These are phyloP conservation scores for Gymnodraco acuticeps DNA, from an alignment of 2,797 vertebrate genomes.

Conservation along the genomic window DNA sequence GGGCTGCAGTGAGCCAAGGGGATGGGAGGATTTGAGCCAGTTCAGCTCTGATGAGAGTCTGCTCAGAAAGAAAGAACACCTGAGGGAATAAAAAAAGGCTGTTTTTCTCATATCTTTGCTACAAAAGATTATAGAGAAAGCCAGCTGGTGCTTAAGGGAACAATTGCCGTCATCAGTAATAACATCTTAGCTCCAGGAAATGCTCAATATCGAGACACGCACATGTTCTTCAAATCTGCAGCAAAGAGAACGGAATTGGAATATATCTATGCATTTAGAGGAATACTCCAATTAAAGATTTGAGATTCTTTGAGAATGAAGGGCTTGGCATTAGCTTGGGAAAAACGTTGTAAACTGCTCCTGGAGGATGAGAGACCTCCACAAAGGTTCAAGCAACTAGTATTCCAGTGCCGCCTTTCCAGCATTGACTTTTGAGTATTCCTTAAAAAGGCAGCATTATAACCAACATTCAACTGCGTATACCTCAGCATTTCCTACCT, in stretches of 20 bases:
- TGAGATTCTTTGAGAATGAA: not conserved
- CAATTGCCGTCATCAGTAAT: conserved; percentile 47
- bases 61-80: conserved; percentile 53
- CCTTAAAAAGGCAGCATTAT: not conserved
- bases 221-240: conserved; percentile 18
- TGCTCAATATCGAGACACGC: conserved; percentile 32
- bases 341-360: not conserved
- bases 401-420: not conserved
- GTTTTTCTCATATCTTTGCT: conserved; percentile 71
- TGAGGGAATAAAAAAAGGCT: conserved; percentile 49
- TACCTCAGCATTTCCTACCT: not conserved
- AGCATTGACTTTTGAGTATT: not conserved
- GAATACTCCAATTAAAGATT: conserved; percentile 7
- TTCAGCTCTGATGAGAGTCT: conserved; percentile 60
- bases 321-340: not conserved
- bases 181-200: conserved; percentile 43
- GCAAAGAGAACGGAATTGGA: conserved; percentile 15
- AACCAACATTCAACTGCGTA: not conserved
- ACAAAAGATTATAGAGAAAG: conserved; percentile 71
- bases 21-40: conserved; percentile 53
- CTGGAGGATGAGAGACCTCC: not conserved
- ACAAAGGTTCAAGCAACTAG: not conserved
- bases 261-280: conserved; percentile 21
- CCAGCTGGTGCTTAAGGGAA: conserved; percentile 54
- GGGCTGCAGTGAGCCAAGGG: conserved; percentile 44